Evolutionary conservation across 2,797 vertebrate species (phyloP).

Genomic region (Uromys caudimaculatus): DNA sequence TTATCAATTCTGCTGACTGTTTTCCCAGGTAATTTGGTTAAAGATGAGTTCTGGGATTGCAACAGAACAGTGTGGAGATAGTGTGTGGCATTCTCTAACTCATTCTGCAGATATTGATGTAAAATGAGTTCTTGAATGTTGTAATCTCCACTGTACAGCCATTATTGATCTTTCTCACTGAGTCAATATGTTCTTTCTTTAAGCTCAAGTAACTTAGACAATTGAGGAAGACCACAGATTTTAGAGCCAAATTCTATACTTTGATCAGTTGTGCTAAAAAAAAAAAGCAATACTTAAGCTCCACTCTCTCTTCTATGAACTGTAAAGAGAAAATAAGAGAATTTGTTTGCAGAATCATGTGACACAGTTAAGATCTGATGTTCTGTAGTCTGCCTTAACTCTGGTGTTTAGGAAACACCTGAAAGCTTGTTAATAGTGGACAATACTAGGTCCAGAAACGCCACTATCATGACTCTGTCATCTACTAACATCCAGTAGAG

Average conservation of each 20-base stretch:
- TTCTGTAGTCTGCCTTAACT: not conserved
- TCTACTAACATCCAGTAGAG: not conserved
- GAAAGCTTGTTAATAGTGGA: not conserved
- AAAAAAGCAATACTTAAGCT: conserved; percentile 35
- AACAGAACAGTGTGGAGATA: not conserved
- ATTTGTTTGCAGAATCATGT: conserved; percentile 8
- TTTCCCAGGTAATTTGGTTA: conserved; percentile 19
- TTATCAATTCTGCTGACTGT: not conserved
- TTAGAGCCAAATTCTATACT: conserved; percentile 54
- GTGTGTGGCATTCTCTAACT: conserved; percentile 8
- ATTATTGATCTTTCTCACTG: conserved; percentile 63
- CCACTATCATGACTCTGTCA: not conserved
- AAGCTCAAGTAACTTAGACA: conserved; percentile 59
- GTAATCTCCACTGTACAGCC: conserved; percentile 63
- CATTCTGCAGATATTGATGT: conserved; percentile 63
- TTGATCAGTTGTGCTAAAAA: no score
- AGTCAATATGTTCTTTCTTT: conserved; percentile 67
- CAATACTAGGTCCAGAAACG: not conserved
- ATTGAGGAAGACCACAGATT: conserved; percentile 40
- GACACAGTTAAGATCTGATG: conserved; percentile 31
- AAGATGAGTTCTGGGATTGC: not conserved
- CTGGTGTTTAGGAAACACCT: not conserved
- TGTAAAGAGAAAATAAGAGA: not conserved
- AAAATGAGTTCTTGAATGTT: conserved; percentile 44
- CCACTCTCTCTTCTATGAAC: conserved; percentile 21